Conservation (phyloP, 1,140 invertebrate genomes). For the Ptiloglossa arizonensis region DNA sequence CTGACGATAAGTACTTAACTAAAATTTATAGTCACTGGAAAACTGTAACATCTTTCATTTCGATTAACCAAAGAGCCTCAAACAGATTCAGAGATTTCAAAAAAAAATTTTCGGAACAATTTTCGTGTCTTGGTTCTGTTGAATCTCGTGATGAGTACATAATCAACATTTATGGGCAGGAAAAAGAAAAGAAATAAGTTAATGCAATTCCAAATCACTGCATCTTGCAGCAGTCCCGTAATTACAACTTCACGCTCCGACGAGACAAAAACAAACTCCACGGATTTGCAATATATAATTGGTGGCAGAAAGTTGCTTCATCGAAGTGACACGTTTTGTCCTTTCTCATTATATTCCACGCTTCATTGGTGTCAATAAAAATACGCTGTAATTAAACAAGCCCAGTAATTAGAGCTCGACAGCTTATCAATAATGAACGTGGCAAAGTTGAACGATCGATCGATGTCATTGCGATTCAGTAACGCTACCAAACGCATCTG, state of each 20-base stretch:
- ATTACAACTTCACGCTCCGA: slow-evolving; percentile 16
- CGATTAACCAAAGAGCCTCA: slow-evolving; percentile 2
- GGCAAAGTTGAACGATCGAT: slow-evolving; percentile 10
- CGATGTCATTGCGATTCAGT: not conserved
- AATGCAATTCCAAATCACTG: slow-evolving; percentile 29
- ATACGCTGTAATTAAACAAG: slow-evolving; percentile 5
- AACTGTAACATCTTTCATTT: slow-evolving; percentile 3
- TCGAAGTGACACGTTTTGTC: not conserved
- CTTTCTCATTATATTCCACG: not conserved
- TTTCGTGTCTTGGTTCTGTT: no score
- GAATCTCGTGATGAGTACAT: no score
- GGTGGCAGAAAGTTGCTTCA: slow-evolving; percentile 5
- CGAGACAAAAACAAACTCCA: slow-evolving; percentile 11
- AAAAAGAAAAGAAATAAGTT: not conserved
- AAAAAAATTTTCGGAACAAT: slow-evolving; percentile 25
- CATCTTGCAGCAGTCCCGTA: not conserved
- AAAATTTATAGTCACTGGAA: no score
- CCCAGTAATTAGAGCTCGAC: not conserved
- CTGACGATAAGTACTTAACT: no score
- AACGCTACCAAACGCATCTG: not conserved
- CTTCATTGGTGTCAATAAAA: slow-evolving; percentile 14
- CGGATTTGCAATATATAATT: slow-evolving; percentile 24
- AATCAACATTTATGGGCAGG: not conserved
- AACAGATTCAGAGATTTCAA: not conserved
- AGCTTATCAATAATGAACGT: slow-evolving; percentile 1